phyloP scores from a whole-genome alignment of 2,113 vertebrate species.

The Trematomus loennbergii region DNA sequence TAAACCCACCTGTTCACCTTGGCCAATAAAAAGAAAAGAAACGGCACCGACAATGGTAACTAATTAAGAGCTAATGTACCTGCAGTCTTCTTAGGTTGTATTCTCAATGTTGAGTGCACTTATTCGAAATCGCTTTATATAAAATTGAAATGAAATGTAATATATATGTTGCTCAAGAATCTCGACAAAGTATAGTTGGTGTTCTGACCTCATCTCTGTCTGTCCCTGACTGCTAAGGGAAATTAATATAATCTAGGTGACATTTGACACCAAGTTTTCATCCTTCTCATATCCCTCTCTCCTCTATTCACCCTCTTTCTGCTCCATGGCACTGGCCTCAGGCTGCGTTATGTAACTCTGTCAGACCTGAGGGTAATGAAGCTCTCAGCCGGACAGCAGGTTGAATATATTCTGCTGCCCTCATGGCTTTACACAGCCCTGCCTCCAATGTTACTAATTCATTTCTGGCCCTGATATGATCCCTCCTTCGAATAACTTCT shows the following conservation, averaged over 20 bases:
- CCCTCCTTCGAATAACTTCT: too few relatives aligned
- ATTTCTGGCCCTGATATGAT: too few relatives aligned
- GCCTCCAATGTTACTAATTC: constrained; percentile 19
- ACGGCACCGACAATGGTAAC: too few relatives aligned
- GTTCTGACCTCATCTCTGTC: neutral
- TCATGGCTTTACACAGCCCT: constrained; percentile 48
- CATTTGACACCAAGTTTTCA: constrained; percentile 35
- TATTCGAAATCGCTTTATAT: too few relatives aligned
- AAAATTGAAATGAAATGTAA: too few relatives aligned
- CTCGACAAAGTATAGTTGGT: neutral
- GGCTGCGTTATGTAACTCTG: constrained; percentile 53
- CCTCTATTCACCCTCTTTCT: constrained; percentile 21
- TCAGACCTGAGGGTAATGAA: constrained; percentile 62
- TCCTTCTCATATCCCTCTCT: constrained; percentile 18
- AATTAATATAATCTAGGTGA: constrained; percentile 19
- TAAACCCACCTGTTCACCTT: too few relatives aligned
- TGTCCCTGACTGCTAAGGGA: neutral
- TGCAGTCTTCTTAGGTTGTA: too few relatives aligned
- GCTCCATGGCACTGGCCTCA: constrained; percentile 17
- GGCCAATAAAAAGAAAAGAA: too few relatives aligned
- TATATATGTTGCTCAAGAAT: neutral
- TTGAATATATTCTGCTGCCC: constrained; percentile 56
- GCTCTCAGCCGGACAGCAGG: constrained; percentile 45
- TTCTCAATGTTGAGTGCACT: too few relatives aligned
- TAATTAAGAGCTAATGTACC: too few relatives aligned